Base-by-base conservation (phyloP, 2,888 invertebrate genomes). In the Petrolisthes manimaculis region DNA sequence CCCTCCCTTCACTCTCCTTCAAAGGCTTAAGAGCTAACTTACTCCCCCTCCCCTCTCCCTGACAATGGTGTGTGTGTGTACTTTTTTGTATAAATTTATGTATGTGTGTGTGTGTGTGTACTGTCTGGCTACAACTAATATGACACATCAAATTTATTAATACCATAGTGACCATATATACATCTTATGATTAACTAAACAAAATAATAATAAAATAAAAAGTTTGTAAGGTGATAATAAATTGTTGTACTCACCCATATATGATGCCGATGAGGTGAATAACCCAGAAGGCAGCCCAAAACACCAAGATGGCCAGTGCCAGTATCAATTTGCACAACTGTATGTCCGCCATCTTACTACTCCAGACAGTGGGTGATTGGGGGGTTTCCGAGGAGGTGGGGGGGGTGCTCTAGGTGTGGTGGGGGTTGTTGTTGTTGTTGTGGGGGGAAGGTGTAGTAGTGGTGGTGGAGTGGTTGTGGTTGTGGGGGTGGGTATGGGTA, bases 221-320 rank as follows among this genome's bases (percentile, higher is more conserved):
- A 61, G 6, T 14, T 61, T 61, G 61, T 12, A 1, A 75, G 75
- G 75, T 75, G 21, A 3, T 75, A 9, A 18, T 75, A n/a, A n/a
- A n/a, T n/a, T n/a, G n/a, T n/a, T n/a, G n/a, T 51, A 88, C 88
- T 88, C 77, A 88, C 88, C 88, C 88, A 53, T 88, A 88, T 21
- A 88, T 75, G 77, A 88, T 88, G 75, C 84, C 81, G 53, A 88
- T 88, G 69, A 88, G 80, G 56, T 88, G 88, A 4, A 88, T 74
- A 21, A 88, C 53, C 88, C 88, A 88, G 69, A 88, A 88, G 56
- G 51, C 88, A 5, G 80, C 24, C 88, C 88, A 88, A 81, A 88
- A 88, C 21, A 88, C 77, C 21, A 88, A 55, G 84, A 88, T 84
- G 81, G 74, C 84, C 5, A 24, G 37, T 21, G 88, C 88, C 0